phyloP scores from a whole-genome alignment of 2,113 vertebrate species.

The Neodon shergylaensis region DNA sequence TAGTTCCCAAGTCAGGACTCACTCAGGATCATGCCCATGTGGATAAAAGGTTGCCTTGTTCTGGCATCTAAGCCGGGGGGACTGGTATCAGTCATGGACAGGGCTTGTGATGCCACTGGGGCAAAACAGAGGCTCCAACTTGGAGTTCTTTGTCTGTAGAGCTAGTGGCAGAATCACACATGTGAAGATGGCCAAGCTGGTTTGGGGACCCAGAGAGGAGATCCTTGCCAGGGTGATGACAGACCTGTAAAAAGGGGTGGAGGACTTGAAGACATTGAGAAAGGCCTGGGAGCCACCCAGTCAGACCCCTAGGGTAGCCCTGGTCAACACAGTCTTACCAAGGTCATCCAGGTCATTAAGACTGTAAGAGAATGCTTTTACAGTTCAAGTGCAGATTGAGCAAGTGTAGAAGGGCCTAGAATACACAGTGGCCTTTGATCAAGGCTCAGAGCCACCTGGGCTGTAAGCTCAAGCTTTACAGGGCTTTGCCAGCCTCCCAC shows the following conservation, averaged over 20 bases:
- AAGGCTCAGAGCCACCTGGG: background rate
- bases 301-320: too few relatives aligned
- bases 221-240: background rate
- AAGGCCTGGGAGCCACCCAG: fast-evolving
- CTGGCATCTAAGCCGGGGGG: too few relatives aligned
- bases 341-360: background rate
- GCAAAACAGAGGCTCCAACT: background rate
- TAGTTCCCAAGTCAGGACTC: background rate
- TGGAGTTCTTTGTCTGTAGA: background rate
- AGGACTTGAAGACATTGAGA: background rate
- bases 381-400: fast-evolving
- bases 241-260: background rate
- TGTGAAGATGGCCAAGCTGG: background rate
- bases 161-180: background rate
- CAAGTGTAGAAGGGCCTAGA: too few relatives aligned
- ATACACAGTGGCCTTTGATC: background rate
- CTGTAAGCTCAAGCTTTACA: background rate
- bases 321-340: background rate
- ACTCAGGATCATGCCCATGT: fast-evolving
- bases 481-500: background rate
- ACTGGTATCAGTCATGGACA: background rate
- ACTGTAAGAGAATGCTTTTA: background rate
- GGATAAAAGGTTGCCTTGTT: background rate
- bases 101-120: background rate
- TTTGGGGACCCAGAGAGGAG: too few relatives aligned